Evolutionary conservation across 2,888 invertebrate genomes (phyloP).

Genomic region (Frankliniella intonsa): DNA sequence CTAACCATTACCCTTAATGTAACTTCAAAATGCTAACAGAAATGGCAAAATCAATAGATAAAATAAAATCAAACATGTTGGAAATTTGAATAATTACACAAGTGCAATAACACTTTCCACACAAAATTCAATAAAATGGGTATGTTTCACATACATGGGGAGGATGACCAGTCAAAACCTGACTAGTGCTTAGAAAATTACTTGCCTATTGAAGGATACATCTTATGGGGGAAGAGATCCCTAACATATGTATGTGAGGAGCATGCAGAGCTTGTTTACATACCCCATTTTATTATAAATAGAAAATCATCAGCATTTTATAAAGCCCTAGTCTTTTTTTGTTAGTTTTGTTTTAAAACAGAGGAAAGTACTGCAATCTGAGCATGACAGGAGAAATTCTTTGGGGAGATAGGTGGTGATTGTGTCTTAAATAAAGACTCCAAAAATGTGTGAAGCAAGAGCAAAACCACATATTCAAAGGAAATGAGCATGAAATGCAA

Average conservation of each 20-base stretch:
- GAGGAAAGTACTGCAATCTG: neutral
- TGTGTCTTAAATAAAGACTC: neutral
- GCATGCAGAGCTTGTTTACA: no score
- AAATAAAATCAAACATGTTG: neutral
- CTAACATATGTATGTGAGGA: no score
- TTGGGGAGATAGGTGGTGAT: neutral
- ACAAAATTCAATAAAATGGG: neutral
- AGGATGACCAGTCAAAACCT: neutral
- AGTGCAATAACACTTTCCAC: neutral
- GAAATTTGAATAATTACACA: neutral
- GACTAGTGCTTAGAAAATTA: constrained; percentile 13
- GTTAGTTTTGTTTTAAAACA: no score
- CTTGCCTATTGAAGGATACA: neutral
- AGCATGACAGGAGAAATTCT: neutral
- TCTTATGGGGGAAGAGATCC: neutral
- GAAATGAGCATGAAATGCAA: constrained; percentile 15
- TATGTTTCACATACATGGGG: neutral
- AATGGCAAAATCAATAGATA: neutral
- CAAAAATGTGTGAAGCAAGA: neutral
- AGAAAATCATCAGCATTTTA: no score
- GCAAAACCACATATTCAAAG: neutral
- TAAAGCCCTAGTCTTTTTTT: no score
- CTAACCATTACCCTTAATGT: no score
- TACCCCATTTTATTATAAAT: no score
- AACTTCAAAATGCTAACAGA: no score